phyloP scores from a whole-genome alignment of 1,140 invertebrate species.

The Brachionus manjavacas region DNA sequence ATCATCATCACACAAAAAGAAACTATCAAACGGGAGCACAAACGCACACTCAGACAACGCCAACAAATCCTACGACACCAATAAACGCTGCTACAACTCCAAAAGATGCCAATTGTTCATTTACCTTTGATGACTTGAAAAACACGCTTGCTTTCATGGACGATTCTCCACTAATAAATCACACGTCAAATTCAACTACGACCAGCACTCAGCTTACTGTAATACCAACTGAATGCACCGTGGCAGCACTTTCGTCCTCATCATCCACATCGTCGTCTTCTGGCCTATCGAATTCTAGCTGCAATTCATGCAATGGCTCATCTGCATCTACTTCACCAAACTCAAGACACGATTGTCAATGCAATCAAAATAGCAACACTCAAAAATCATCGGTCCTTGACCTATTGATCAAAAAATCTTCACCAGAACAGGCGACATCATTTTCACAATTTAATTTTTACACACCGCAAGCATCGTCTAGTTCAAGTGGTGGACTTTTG shows the following conservation, averaged over 20 bases:
- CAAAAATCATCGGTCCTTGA: constrained; percentile 11
- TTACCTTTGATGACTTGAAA: constrained; percentile 41
- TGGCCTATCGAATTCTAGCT: not conserved
- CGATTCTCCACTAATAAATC: constrained; percentile 24
- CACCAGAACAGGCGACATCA: not conserved
- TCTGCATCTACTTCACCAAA: not conserved
- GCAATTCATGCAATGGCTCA: constrained; percentile 10
- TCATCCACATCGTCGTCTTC: constrained; percentile 11
- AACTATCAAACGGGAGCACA: not conserved
- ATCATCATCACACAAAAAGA: not conserved
- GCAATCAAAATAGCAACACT: not conserved
- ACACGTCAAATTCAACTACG: not conserved
- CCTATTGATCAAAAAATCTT: constrained; percentile 24
- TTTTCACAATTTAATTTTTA: constrained; percentile 20
- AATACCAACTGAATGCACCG: not conserved
- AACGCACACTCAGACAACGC: not conserved
- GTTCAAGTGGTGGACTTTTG: not conserved
- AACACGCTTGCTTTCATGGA: constrained; percentile 41
- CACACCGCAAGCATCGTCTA: not conserved
- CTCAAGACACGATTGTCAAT: not conserved
- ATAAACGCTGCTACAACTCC: not conserved
- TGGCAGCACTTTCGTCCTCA: not conserved
- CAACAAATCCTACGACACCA: constrained; percentile 26
- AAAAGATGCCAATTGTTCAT: constrained; percentile 38
- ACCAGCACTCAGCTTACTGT: constrained; percentile 9